Evolutionary conservation across 2,113 vertebrate genomes (phyloP).

Genomic region (Vimba vimba): DNA sequence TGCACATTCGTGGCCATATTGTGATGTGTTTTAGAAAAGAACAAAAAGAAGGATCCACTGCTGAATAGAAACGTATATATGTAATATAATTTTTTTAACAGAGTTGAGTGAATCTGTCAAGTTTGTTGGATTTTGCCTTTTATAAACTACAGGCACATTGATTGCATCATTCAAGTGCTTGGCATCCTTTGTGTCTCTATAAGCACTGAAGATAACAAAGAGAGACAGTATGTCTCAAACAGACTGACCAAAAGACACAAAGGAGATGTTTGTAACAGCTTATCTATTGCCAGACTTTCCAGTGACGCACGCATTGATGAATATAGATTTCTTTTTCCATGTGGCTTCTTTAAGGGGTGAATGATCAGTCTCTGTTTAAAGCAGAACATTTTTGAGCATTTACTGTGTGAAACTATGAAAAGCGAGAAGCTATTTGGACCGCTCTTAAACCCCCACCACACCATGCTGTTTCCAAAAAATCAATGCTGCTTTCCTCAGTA

Average conservation of each 20-base stretch:
- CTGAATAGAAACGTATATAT: too few relatives aligned
- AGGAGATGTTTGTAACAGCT: constrained; percentile 15
- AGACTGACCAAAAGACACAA: constrained; percentile 9
- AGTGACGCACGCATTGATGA: neutral
- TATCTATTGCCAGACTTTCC: neutral
- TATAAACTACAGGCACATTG: constrained; percentile 11
- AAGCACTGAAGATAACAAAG: constrained; percentile 35
- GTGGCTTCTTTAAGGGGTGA: neutral
- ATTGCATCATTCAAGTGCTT: constrained; percentile 9
- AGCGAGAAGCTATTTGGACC: neutral
- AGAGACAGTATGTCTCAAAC: constrained; percentile 12
- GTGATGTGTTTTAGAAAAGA: neutral
- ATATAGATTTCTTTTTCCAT: neutral
- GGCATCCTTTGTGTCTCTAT: neutral
- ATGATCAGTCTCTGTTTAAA: neutral
- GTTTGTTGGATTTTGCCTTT: constrained; percentile 13
- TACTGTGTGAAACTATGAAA: constrained; percentile 17
- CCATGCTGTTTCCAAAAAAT: neutral
- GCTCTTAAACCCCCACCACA: neutral
- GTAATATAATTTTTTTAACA: neutral
- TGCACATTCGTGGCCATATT: neutral
- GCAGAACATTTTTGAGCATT: constrained; percentile 1
- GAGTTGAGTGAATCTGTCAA: neutral
- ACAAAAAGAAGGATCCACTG: neutral
- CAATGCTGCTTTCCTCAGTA: constrained; percentile 3